phyloP scores from a whole-genome alignment of 2,113 vertebrate species.

The Perca flavescens region DNA sequence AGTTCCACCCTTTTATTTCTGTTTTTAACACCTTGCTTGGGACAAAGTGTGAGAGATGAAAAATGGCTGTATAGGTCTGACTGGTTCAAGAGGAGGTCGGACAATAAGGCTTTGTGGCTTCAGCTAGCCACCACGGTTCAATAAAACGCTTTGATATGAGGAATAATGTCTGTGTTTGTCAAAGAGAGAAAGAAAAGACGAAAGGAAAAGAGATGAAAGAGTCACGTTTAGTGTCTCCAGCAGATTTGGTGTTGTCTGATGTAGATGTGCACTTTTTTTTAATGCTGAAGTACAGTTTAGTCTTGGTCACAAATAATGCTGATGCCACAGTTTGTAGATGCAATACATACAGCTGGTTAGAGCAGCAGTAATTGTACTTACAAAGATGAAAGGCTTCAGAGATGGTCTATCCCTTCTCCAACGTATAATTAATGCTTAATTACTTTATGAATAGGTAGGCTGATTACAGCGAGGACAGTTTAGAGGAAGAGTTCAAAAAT shows the following conservation, averaged over 20 bases:
- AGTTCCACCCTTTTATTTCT: slow-evolving; percentile 61
- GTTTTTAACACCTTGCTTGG: slow-evolving; percentile 61
- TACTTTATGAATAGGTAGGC: background rate
- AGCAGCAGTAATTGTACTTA: slow-evolving; percentile 24
- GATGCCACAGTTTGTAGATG: slow-evolving; percentile 22
- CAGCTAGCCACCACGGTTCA: slow-evolving; percentile 44
- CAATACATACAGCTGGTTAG: background rate
- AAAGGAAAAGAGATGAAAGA: slow-evolving; percentile 69
- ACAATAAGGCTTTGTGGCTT: slow-evolving; percentile 67
- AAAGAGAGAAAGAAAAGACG: slow-evolving; percentile 58
- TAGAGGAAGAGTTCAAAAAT: slow-evolving; percentile 8
- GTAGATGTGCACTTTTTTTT: slow-evolving; percentile 31
- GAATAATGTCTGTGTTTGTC: slow-evolving; percentile 64
- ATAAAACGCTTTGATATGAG: slow-evolving; percentile 72
- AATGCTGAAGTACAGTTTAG: slow-evolving; percentile 26
- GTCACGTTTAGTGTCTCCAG: slow-evolving; percentile 55
- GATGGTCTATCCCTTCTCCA: slow-evolving; percentile 4
- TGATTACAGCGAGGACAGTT: background rate
- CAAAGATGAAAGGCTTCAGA: slow-evolving; percentile 31
- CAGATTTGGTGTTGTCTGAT: slow-evolving; percentile 55
- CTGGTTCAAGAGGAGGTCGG: slow-evolving; percentile 53
- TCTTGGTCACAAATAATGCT: slow-evolving; percentile 21
- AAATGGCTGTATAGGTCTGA: slow-evolving; percentile 43
- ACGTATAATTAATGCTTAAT: slow-evolving; percentile 41
- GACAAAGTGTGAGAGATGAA: slow-evolving; percentile 59